These are phyloP conservation scores for Pentalonia nigronervosa DNA, from an alignment of 1,140 invertebrate species.

Conservation along the genomic window DNA sequence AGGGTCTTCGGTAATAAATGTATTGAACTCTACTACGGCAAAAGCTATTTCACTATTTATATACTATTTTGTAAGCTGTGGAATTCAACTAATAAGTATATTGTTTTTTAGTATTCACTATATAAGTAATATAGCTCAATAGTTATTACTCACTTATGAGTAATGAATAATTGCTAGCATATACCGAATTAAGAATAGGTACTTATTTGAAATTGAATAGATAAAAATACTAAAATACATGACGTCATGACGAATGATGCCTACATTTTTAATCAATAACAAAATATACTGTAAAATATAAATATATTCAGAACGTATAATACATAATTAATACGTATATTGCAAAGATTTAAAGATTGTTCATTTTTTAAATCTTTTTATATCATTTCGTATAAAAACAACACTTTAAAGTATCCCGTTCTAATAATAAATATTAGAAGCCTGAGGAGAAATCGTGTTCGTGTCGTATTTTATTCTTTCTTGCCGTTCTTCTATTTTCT, in stretches of 20 bases:
- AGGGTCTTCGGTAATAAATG: background rate
- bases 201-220: background rate
- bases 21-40: background rate
- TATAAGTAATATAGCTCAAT: background rate
- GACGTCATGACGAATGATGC: background rate
- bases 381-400: background rate
- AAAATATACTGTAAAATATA: background rate
- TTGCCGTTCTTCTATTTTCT: conserved; percentile 6
- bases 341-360: background rate
- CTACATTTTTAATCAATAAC: background rate
- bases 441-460: background rate
- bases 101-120: background rate
- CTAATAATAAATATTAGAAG: conserved; percentile 8
- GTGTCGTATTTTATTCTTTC: conserved; percentile 35
- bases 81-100: background rate
- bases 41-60: background rate
- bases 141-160: background rate
- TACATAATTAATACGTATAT: background rate
- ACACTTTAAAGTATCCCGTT: background rate
- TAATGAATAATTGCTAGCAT: too few relatives aligned
- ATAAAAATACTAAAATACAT: background rate
- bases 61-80: background rate
- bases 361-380: background rate
- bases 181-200: background rate
- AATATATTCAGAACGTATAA: background rate